These are phyloP conservation scores for Gallinago undulata DNA, from an alignment of 2,113 vertebrate species.

Conservation along the genomic window DNA sequence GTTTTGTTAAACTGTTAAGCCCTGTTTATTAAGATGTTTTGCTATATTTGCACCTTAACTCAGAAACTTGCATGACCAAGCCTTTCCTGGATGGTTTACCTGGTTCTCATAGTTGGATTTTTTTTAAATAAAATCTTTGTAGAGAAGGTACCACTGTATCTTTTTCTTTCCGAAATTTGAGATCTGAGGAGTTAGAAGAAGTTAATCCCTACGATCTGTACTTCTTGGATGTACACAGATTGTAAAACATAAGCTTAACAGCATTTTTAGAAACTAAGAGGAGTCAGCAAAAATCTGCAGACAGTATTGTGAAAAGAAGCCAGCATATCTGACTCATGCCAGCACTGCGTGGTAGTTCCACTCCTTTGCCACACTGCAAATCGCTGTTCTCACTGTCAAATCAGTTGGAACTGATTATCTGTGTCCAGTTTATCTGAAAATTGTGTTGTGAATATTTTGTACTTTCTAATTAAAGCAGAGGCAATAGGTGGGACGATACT, in stretches of 20 bases:
- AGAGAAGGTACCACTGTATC: neutral
- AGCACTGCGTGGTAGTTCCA: neutral
- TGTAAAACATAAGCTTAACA: conserved; percentile 49
- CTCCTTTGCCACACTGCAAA: neutral
- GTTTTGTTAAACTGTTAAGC: neutral
- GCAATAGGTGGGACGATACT: no score
- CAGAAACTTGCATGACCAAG: neutral
- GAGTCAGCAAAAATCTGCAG: conserved; percentile 61
- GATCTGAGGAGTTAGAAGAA: neutral
- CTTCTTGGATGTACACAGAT: conserved; percentile 30
- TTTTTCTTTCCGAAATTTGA: neutral
- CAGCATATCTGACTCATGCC: conserved; percentile 37
- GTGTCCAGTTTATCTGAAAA: neutral
- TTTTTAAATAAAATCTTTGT: neutral
- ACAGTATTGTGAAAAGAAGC: neutral
- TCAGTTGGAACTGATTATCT: neutral
- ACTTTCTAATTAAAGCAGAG: neutral
- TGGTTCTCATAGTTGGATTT: neutral
- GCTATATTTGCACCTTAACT: neutral
- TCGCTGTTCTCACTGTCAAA: neutral
- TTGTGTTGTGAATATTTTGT: neutral
- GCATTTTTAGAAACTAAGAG: conserved; percentile 53
- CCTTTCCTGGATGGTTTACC: neutral
- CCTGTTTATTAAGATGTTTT: conserved; percentile 15
- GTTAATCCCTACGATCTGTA: neutral